These are phyloP conservation scores for Delphinapterus leucas DNA, from an alignment of 2,113 vertebrate genomes.

Conservation along the genomic window DNA sequence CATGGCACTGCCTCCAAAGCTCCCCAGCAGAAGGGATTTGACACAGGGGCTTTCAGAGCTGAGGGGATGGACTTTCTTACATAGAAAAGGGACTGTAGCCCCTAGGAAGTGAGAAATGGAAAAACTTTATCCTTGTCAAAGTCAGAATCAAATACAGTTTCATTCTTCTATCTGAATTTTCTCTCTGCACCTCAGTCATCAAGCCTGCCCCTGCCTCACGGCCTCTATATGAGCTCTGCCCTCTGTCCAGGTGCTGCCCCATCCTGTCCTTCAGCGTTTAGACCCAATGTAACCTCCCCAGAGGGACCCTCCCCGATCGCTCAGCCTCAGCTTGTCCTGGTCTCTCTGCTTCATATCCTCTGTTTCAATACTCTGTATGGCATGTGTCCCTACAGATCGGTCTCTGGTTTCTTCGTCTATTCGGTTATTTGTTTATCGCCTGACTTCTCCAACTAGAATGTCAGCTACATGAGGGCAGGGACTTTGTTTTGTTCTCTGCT, in stretches of 20 bases:
- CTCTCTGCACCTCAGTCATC: background rate
- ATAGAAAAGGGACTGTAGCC: background rate
- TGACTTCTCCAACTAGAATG: background rate
- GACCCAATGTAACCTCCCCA: background rate
- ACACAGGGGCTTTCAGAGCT: background rate
- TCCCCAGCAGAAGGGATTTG: background rate
- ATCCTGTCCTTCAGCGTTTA: background rate
- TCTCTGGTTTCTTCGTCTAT: background rate
- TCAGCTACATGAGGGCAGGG: background rate
- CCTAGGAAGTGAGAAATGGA: background rate
- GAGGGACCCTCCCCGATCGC: background rate
- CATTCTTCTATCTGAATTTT: background rate
- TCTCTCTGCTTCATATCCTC: background rate
- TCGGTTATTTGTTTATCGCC: background rate
- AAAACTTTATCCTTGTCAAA: background rate
- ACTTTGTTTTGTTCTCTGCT: background rate
- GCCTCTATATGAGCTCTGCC: background rate
- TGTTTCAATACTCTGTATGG: background rate
- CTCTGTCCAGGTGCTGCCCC: background rate
- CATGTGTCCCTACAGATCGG: background rate
- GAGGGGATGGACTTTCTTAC: background rate
- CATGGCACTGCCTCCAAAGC: fast-evolving
- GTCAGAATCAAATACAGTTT: background rate
- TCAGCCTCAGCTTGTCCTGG: background rate
- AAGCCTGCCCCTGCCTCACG: no score